Evolutionary conservation across 2,888 invertebrate species (phyloP).

Genomic region (Calameuta filiformis): DNA sequence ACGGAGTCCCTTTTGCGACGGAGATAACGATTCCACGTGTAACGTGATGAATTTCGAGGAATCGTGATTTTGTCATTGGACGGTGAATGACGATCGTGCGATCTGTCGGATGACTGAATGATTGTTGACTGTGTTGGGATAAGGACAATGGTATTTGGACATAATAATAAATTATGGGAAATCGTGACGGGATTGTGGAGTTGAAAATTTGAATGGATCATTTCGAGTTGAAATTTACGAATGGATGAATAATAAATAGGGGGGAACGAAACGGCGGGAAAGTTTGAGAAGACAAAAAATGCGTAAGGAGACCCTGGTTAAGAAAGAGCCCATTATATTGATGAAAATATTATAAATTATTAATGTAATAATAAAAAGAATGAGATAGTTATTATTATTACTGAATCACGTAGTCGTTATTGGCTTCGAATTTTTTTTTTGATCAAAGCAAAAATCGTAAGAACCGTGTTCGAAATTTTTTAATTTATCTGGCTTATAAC

Average conservation of each 20-base stretch:
- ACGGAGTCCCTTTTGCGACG: neutral
- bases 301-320: neutral
- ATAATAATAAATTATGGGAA: neutral
- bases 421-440: neutral
- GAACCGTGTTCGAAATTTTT: too few relatives aligned
- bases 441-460: too few relatives aligned
- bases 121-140: neutral
- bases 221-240: too few relatives aligned
- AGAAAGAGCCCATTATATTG: slow-evolving; percentile 4
- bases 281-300: neutral
- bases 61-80: neutral
- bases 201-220: too few relatives aligned
- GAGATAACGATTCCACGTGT: neutral
- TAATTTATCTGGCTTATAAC: too few relatives aligned
- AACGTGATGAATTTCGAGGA: neutral
- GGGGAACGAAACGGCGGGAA: neutral
- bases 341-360: slow-evolving; percentile 16
- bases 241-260: neutral
- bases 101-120: neutral
- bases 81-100: neutral
- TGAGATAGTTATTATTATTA: slow-evolving; percentile 16
- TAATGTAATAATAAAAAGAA: slow-evolving; percentile 16
- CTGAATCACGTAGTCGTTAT: slow-evolving; percentile 10
- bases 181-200: too few relatives aligned
- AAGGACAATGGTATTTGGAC: neutral